Percentiles rank a stretch among this genome's conserved stretches.
These are phyloP conservation scores for Brachynemurus nebulosus DNA, from an alignment of 2,888 invertebrate genomes.

Conservation along the genomic window DNA sequence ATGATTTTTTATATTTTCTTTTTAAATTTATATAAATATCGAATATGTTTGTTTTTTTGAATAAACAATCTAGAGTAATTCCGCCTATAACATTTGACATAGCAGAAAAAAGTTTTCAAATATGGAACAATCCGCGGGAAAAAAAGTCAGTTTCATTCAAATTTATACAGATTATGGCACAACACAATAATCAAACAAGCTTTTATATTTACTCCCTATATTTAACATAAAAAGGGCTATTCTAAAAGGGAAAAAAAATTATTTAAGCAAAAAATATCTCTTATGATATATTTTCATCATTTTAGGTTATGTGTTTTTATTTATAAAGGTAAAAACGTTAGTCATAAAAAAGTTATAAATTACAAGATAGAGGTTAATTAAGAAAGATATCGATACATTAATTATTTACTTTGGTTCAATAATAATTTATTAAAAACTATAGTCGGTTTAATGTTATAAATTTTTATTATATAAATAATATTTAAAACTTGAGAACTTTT, in stretches of 20 bases:
- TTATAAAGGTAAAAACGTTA: not conserved
- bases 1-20: not conserved
- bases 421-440: not conserved
- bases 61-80: not conserved
- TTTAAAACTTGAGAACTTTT: not conserved
- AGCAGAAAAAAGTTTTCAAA: conserved; percentile 3
- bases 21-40: not conserved
- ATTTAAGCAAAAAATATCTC: not conserved
- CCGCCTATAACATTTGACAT: conserved; percentile 6
- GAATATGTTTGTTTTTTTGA: conserved; percentile 1
- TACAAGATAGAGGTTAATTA: no score
- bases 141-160: not conserved
- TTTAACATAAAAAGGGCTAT: conserved; percentile 7
- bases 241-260: conserved; percentile 3
- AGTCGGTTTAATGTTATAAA: not conserved
- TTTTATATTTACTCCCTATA: conserved; percentile 4
- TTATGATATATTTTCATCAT: not conserved
- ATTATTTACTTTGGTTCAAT: not conserved
- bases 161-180: conserved; percentile 7
- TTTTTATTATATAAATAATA: not conserved
- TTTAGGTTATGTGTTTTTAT: no score
- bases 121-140: no score
- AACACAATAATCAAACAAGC: conserved; percentile 9
- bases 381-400: no score
- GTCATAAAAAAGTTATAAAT: conserved; percentile 2